phyloP scores from a whole-genome alignment of 2,797 vertebrate genomes.

The Rhincodon typus region DNA sequence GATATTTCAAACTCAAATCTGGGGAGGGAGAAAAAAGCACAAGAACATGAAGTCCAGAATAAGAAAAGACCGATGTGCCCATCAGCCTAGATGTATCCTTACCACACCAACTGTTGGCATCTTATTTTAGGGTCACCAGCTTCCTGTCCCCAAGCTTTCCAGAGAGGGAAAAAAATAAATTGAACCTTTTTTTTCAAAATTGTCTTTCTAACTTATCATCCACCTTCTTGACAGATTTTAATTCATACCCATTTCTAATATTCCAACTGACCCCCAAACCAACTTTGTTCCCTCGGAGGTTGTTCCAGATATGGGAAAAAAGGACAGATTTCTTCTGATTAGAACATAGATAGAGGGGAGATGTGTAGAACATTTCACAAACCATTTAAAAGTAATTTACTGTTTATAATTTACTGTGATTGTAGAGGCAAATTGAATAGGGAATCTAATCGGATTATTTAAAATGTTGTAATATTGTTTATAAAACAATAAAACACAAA shows the following conservation, averaged over 20 bases:
- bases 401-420: background rate
- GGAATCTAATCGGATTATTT: background rate
- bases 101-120: background rate
- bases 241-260: background rate
- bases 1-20: slow-evolving; percentile 86
- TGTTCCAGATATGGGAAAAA: background rate
- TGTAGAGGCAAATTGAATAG: background rate
- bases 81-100: background rate
- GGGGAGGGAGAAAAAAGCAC: slow-evolving; percentile 42
- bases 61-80: background rate
- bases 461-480: background rate
- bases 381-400: background rate
- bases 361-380: background rate
- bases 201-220: background rate
- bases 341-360: background rate
- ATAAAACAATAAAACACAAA: background rate
- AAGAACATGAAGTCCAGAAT: slow-evolving; percentile 39
- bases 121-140: background rate
- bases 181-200: background rate
- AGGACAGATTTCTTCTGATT: background rate
- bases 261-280: background rate
- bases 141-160: background rate
- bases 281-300: background rate
- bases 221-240: background rate
- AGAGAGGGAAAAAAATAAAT: background rate